phyloP scores from a whole-genome alignment of 2,113 vertebrate genomes.

The Corythoichthys haematopterus region DNA sequence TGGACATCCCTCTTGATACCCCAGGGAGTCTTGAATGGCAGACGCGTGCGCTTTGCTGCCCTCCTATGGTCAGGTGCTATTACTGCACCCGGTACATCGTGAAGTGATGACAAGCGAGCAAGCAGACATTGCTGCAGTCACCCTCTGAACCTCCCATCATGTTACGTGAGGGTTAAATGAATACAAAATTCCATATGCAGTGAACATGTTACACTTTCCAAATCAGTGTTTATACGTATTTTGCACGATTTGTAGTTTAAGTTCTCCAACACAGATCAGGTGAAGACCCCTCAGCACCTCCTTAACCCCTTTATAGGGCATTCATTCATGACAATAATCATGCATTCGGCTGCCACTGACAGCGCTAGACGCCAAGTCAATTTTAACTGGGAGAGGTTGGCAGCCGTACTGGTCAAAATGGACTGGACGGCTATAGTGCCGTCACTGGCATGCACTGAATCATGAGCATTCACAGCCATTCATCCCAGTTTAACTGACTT shows the following conservation, averaged over 20 bases:
- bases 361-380: no score
- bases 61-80: slow-evolving; percentile 41
- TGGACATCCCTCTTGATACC: neutral
- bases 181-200: neutral
- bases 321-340: no score
- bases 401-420: no score
- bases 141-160: slow-evolving; percentile 26
- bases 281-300: neutral
- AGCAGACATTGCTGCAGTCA: slow-evolving; percentile 50
- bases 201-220: neutral
- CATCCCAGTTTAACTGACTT: no score
- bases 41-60: slow-evolving; percentile 11
- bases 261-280: neutral
- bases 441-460: no score
- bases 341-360: no score
- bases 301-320: no score
- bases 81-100: slow-evolving; percentile 6
- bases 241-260: neutral
- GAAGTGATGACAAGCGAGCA: slow-evolving; percentile 15
- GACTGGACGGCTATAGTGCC: no score
- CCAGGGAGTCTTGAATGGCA: neutral
- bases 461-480: no score
- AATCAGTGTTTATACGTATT: slow-evolving; percentile 1
- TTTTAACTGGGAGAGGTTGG: no score
- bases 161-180: slow-evolving; percentile 3